These are phyloP conservation scores for Pseudomyrmex cubaensis DNA, from an alignment of 1,140 invertebrate genomes.

Conservation along the genomic window DNA sequence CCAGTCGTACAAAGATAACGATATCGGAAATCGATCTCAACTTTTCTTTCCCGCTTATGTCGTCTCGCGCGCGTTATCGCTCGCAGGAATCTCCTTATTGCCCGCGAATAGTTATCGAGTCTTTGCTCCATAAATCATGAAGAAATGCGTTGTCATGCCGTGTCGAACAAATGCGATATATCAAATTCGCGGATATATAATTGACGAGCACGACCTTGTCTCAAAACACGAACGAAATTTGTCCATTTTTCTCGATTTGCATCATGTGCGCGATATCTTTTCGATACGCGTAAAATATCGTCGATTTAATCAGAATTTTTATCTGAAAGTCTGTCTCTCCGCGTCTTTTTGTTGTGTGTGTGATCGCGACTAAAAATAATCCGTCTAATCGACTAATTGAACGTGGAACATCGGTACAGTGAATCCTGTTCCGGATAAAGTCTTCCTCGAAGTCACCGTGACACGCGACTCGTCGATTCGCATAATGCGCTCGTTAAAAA, in stretches of 20 bases:
- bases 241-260: not conserved
- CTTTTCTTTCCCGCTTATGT: not conserved
- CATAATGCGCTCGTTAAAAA: conserved; percentile 50
- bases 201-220: not conserved
- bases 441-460: conserved; percentile 19
- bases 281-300: not conserved
- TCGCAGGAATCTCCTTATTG: conserved; percentile 19
- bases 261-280: not conserved
- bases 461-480: conserved; percentile 52
- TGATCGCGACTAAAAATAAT: not conserved
- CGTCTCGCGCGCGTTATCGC: not conserved
- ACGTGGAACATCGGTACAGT: conserved; percentile 12
- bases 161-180: not conserved
- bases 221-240: not conserved
- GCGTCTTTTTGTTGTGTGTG: not conserved
- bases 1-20: too few species aligned
- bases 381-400: conserved; percentile 20
- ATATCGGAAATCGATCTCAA: not conserved
- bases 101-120: conserved; percentile 17
- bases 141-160: not conserved
- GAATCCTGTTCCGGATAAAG: conserved; percentile 12
- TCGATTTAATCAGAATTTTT: not conserved
- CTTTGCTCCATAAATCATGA: conserved; percentile 19
- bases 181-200: not conserved
- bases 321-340: not conserved